phyloP scores from a whole-genome alignment of 2,113 vertebrate genomes.

The Pedionomus torquatus region DNA sequence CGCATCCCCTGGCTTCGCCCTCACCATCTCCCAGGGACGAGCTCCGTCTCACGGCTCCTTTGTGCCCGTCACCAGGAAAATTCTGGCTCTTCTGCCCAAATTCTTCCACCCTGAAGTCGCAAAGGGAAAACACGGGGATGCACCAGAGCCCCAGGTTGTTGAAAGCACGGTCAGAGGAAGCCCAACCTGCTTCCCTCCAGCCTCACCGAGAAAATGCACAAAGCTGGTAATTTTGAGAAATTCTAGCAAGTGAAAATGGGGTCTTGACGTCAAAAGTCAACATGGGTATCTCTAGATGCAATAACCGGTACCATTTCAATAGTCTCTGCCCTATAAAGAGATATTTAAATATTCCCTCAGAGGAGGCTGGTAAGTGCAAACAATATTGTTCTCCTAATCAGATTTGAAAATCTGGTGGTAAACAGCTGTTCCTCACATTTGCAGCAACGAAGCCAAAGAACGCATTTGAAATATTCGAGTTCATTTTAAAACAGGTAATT shows the following conservation, averaged over 20 bases:
- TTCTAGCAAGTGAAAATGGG: background rate
- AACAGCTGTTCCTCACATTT: background rate
- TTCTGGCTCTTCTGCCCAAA: background rate
- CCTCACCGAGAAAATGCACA: background rate
- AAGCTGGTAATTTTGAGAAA: too few relatives aligned
- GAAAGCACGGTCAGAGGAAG: background rate
- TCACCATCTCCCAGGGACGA: background rate
- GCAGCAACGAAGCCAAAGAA: background rate
- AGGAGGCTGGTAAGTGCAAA: background rate
- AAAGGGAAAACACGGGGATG: background rate
- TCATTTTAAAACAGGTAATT: background rate
- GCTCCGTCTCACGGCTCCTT: fast-evolving
- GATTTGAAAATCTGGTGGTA: background rate
- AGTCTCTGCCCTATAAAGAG: background rate
- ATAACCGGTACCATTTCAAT: background rate
- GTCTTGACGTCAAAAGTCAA: background rate
- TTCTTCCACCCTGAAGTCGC: too few relatives aligned
- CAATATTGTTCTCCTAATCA: background rate
- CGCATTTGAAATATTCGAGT: background rate
- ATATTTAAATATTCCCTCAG: background rate
- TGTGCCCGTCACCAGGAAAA: fast-evolving
- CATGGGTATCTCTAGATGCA: background rate
- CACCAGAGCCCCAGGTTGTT: background rate
- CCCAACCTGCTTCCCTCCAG: background rate
- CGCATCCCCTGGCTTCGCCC: fast-evolving